These are phyloP conservation scores for Romanogobio albipinnatus DNA, from an alignment of 2,113 vertebrate species.

Conservation along the genomic window DNA sequence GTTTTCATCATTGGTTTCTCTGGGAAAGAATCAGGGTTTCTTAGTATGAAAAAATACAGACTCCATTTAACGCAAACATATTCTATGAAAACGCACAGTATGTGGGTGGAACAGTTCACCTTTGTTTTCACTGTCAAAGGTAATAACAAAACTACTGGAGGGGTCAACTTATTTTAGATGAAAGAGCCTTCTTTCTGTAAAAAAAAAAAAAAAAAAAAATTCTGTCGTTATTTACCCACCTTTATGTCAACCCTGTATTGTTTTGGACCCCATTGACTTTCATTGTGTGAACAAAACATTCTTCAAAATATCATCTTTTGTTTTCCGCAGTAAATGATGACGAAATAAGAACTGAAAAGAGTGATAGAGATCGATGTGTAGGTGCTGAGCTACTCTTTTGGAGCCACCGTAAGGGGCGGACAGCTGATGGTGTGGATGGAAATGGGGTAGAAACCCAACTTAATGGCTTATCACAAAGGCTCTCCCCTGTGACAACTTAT, in stretches of 20 bases:
- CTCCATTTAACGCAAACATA: background rate
- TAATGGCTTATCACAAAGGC: slow-evolving; percentile 51
- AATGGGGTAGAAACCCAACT: slow-evolving; percentile 38
- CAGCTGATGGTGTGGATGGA: slow-evolving; percentile 25
- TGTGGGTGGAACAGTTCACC: background rate
- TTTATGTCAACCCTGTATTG: background rate
- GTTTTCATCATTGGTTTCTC: background rate
- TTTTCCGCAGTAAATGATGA: background rate
- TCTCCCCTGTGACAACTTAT: slow-evolving; percentile 50
- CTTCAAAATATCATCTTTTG: background rate
- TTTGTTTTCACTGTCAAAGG: background rate
- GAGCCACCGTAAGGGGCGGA: slow-evolving; percentile 10
- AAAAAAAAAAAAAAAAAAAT: background rate
- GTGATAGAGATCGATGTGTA: background rate
- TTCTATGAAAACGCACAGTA: background rate
- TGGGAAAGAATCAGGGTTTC: background rate
- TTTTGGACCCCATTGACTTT: background rate
- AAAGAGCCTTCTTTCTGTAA: background rate
- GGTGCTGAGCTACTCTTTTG: slow-evolving; percentile 11
- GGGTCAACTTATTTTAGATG: background rate
- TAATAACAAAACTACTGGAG: background rate
- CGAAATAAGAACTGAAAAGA: background rate
- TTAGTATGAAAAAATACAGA: background rate
- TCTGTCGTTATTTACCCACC: background rate
- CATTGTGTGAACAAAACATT: background rate